Evolutionary conservation across 2,888 invertebrate species (phyloP), one percentile per base, ranked within the genome.

Genomic region (Drosophila affinis): DNA sequence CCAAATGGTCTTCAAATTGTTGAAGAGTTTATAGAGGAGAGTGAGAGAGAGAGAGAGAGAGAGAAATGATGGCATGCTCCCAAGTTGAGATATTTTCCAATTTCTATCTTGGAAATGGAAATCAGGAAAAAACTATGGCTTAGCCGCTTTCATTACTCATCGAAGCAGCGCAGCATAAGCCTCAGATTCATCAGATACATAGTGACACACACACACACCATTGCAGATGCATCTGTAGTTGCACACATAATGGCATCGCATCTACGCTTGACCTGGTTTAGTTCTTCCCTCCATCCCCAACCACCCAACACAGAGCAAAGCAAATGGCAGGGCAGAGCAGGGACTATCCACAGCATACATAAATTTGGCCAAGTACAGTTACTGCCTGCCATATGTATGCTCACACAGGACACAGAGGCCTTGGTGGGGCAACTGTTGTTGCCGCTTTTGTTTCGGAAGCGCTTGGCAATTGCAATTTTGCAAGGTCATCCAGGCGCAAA

Each of bases 241-340:
- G 14, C 32, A 14, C 64, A 49, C 47, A 58, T 72, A 65, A 32
- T 74, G 75, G 68, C 69, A 48, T 58, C 76, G 68, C 69, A 48
- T 58, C 76, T 72, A 85, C 79, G 83, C 87, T 85, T 86, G 85
- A 78, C 87, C 85, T 87, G 85, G 85, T 86, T 86, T 87, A 85
- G 77, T 80, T 77, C 68, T 21, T 62, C 55, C 52, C n/a, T 51
- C 62, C 52, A 27, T 7, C 27, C 21, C 21, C 21, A 3, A 3
- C 3, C 21, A 21, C 56, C 58, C 59, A 51, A 34, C 53, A 49
- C 49, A 48, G 60, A 29, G 58, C 57, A 51, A 21, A 21, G 21
- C 21, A 21, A 21, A 21, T 21, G 21, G 21, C 21, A 21, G 21
- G 21, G 21, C 21, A 21, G 21, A 21, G 21, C 21, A 21, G 21